phyloP scores from a whole-genome alignment of 2,113 vertebrate genomes.

The Pachycephala philippinensis region DNA sequence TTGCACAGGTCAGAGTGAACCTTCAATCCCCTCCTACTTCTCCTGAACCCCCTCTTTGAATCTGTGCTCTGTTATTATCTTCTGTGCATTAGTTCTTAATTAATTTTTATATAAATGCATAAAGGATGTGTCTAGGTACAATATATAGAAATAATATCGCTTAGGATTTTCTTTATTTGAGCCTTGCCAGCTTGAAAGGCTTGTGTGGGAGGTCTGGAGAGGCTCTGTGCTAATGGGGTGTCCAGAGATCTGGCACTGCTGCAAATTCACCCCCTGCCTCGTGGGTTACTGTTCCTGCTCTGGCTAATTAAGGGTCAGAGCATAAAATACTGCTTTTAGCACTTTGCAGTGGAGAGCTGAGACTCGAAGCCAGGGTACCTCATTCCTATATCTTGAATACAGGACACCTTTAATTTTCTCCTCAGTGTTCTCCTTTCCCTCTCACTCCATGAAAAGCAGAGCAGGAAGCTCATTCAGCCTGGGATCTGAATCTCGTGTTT shows the following conservation, averaged over 20 bases:
- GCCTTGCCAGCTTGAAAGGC: not conserved
- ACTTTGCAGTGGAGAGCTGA: not conserved
- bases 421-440: not conserved
- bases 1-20: not conserved
- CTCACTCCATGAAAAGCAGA: not conserved
- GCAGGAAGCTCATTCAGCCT: not conserved
- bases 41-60: rapidly evolving
- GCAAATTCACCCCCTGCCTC: not conserved
- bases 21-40: not conserved
- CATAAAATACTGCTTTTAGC: not conserved
- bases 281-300: not conserved
- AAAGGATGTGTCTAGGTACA: not conserved
- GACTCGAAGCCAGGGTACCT: not conserved
- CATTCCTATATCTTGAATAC: not conserved
- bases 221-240: not conserved
- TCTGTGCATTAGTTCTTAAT: not conserved
- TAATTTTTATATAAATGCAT: rapidly evolving
- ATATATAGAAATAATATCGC: no score
- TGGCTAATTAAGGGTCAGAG: not conserved
- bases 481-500: no score
- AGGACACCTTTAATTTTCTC: not conserved
- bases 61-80: not conserved
- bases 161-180: not conserved
- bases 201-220: not conserved
- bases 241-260: not conserved